Conservation (phyloP, 2,888 invertebrate species). For the Metalampra italica region DNA sequence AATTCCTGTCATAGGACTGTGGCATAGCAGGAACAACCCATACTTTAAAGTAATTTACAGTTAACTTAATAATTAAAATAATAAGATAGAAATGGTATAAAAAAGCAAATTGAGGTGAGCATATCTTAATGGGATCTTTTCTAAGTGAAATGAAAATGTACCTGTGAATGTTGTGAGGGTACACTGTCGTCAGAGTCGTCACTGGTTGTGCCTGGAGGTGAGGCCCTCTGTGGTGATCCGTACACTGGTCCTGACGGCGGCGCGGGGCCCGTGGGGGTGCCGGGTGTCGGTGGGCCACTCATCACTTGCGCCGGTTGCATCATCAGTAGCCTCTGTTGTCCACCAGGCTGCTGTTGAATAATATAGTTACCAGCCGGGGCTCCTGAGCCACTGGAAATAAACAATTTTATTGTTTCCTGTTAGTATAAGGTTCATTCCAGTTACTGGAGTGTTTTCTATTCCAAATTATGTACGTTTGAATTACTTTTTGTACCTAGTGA, state of each 20-base stretch:
- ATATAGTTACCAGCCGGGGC: constrained; percentile 80
- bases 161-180: constrained; percentile 81
- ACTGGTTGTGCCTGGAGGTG: constrained; percentile 86
- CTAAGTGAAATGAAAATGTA: constrained; percentile 19
- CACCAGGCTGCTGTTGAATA: constrained; percentile 79
- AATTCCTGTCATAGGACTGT: no score
- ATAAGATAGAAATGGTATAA: no score
- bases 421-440: no score
- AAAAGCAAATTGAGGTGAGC: no score
- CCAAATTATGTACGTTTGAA: no score
- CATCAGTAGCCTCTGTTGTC: constrained; percentile 74
- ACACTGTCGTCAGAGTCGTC: constrained; percentile 92
- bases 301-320: constrained; percentile 75
- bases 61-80: no score
- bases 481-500: no score
- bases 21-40: no score
- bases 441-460: no score
- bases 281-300: constrained; percentile 67
- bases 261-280: constrained; percentile 50
- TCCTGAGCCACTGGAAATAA: constrained; percentile 57
- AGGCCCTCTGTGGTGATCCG: constrained; percentile 81
- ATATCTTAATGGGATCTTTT: no score
- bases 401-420: not conserved
- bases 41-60: no score
- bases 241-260: constrained; percentile 51